phyloP scores from a whole-genome alignment of 1,140 invertebrate species.

The Neodiprion pinetum region DNA sequence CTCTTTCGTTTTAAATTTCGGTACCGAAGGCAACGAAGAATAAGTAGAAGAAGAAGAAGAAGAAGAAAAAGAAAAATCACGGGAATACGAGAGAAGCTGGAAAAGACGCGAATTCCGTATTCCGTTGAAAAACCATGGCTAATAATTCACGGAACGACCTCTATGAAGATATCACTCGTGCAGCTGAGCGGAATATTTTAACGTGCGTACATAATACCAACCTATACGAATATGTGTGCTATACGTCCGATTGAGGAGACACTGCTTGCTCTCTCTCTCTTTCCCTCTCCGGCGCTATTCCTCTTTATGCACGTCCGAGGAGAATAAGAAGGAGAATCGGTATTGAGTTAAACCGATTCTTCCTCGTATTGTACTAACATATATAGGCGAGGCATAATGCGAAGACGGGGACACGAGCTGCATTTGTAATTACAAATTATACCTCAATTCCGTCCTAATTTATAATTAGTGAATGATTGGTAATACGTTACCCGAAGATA shows the following conservation, averaged over 20 bases:
- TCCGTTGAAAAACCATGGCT: conserved; percentile 30
- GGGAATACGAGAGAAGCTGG: not conserved
- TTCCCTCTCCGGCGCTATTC: not conserved
- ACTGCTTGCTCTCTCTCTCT: not conserved
- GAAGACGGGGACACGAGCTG: not conserved
- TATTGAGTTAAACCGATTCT: not conserved
- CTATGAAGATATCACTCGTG: conserved; percentile 53
- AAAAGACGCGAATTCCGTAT: not conserved
- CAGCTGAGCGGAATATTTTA: conserved; percentile 44
- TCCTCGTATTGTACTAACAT: too few relatives aligned
- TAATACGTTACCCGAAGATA: not conserved
- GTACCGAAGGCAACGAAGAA: not conserved
- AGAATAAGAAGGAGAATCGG: not conserved
- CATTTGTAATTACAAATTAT: conserved; percentile 36
- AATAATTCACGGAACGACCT: conserved; percentile 38
- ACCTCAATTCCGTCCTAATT: conserved; percentile 30
- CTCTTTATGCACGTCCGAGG: not conserved
- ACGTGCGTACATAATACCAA: conserved; percentile 20
- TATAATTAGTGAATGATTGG: conserved; percentile 24
- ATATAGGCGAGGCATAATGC: not conserved
- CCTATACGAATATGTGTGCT: not conserved
- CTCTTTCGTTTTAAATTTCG: not conserved
- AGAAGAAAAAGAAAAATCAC: not conserved
- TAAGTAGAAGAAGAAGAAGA: not conserved
- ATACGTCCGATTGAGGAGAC: not conserved